Base-by-base conservation (phyloP, 2,888 invertebrate genomes). In the Thysanoteuthis rhombus region DNA sequence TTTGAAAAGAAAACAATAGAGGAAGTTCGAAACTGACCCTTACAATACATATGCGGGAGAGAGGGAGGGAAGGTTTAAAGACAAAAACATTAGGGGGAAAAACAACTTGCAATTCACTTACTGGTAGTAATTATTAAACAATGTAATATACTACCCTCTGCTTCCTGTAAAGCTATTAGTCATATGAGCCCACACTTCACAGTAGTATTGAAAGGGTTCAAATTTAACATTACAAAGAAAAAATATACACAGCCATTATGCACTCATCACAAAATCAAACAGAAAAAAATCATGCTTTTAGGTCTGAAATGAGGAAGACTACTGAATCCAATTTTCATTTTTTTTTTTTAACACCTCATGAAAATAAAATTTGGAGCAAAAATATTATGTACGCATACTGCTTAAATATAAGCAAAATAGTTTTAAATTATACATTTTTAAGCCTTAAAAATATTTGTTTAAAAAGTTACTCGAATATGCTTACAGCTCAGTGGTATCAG, bases 401-500 rank as follows among this genome's bases (percentile, higher is more conserved):
- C 19, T 75, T 36, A 75, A 75, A 75, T n/a, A 75, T 75, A 75
- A 75, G 75, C 75, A 75, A n/a, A 75, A 75, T 36, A 75, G 10
- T 8, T 75, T 75, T n/a, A 12, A n/a, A 75, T 75, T 75, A n/a
- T n/a, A n/a, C 12, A 75, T 36, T n/a, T 75, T 75, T 75, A 75
- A 75, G 75, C 75, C n/a, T 75, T 75, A 75, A n/a, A 75, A 75
- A 75, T 19, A 52, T 52, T 52, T 52, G 8, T 52, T 25, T 25
- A 52, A 52, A 75, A 75, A 75, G 75, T 75, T 75, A 75, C 75
- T n/a, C 75, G n/a, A 75, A 75, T 75, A 75, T 75, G 75, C 75
- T 75, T 75, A 75, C 75, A 75, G 75, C n/a, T n/a, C n/a, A n/a
- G 75, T n/a, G n/a, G 75, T 75, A 75, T 75, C 75, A 75, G 75